phyloP scores from a whole-genome alignment of 1,140 invertebrate species.

The Wasmannia auropunctata region DNA sequence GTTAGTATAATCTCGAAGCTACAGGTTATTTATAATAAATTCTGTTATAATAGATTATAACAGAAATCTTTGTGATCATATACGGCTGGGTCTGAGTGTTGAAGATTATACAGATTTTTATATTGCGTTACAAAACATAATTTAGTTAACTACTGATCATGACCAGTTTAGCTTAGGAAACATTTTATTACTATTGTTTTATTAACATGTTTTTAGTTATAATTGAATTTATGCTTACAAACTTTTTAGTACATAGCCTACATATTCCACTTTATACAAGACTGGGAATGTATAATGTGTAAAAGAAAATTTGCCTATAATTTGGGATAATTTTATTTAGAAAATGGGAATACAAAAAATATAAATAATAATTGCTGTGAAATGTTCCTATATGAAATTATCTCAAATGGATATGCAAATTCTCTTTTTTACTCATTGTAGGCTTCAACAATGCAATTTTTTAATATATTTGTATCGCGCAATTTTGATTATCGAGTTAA shows the following conservation, averaged over 20 bases:
- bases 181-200: neutral
- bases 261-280: neutral
- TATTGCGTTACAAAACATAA: constrained; percentile 32
- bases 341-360: constrained; percentile 22
- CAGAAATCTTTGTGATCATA: constrained; percentile 55
- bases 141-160: constrained; percentile 22
- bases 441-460: neutral
- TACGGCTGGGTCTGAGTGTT: constrained; percentile 71
- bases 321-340: constrained; percentile 8
- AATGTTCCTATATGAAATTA: constrained; percentile 1
- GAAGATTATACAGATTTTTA: constrained; percentile 52
- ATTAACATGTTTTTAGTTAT: constrained; percentile 5
- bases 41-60: constrained; percentile 42
- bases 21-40: constrained; percentile 61
- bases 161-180: constrained; percentile 20
- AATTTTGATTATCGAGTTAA: neutral
- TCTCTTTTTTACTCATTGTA: constrained; percentile 8
- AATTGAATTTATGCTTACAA: constrained; percentile 8
- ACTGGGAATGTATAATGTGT: neutral
- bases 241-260: neutral
- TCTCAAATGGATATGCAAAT: neutral
- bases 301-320: neutral
- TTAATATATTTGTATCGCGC: neutral
- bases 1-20: neutral
- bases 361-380: neutral